These are phyloP conservation scores for Dinomys branickii DNA, from an alignment of 2,113 vertebrate genomes.

Conservation along the genomic window DNA sequence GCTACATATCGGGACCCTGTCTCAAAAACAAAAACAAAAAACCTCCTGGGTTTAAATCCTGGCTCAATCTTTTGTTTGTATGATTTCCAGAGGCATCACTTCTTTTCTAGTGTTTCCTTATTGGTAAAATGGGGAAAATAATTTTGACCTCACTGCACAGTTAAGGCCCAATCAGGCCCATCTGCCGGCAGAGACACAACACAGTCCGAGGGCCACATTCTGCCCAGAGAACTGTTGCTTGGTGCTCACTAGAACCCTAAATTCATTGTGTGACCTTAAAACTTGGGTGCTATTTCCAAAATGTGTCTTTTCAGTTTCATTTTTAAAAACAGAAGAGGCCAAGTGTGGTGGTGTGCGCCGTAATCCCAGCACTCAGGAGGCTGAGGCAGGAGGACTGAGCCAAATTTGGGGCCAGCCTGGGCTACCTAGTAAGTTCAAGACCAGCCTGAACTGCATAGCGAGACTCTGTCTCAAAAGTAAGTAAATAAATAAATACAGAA, in stretches of 20 bases:
- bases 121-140: background rate
- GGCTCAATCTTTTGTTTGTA: background rate
- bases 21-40: background rate
- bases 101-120: background rate
- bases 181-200: background rate
- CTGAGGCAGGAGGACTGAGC: background rate
- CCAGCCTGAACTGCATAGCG: background rate
- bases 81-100: background rate
- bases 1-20: background rate
- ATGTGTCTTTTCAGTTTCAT: background rate
- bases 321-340: background rate
- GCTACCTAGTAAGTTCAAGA: background rate
- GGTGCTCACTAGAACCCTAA: background rate
- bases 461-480: background rate
- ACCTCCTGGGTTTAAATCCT: background rate
- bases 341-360: background rate
- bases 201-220: background rate
- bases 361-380: background rate
- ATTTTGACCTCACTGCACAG: background rate
- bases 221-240: background rate
- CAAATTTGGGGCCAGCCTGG: background rate
- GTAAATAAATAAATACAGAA: background rate
- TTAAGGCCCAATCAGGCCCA: background rate
- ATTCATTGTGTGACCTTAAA: background rate
- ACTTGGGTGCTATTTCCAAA: background rate